These are phyloP conservation scores for Pogona vitticeps DNA, from an alignment of 2,113 vertebrate genomes.

Conservation along the genomic window DNA sequence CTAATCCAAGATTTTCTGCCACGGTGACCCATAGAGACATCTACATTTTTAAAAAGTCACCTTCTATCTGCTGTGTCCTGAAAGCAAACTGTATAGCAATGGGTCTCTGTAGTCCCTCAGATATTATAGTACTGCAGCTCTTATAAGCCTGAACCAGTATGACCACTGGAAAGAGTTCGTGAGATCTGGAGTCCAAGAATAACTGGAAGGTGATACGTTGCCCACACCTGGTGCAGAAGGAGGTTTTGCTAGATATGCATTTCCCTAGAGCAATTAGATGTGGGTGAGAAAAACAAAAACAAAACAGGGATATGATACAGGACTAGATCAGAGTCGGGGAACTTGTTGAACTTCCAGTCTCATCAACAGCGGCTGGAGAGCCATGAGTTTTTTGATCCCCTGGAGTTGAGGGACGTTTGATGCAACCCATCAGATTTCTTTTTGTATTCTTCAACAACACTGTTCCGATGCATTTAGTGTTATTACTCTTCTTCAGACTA, in stretches of 20 bases:
- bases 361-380: no score
- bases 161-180: not conserved
- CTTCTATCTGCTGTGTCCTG: not conserved
- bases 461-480: not conserved
- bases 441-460: not conserved
- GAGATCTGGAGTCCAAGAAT: not conserved
- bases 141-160: not conserved
- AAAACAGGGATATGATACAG: no score
- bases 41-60: not conserved
- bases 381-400: no score
- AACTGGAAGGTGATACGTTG: not conserved
- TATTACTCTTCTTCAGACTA: not conserved
- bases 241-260: no score
- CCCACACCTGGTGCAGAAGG: no score
- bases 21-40: not conserved
- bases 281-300: no score
- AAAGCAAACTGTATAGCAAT: no score
- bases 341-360: no score
- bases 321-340: no score
- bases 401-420: not conserved
- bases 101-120: not conserved
- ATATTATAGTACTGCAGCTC: no score
- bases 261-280: no score
- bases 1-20: not conserved
- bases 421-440: not conserved